These are phyloP conservation scores for Tenodera sinensis DNA, from an alignment of 2,888 invertebrate species.

Conservation along the genomic window DNA sequence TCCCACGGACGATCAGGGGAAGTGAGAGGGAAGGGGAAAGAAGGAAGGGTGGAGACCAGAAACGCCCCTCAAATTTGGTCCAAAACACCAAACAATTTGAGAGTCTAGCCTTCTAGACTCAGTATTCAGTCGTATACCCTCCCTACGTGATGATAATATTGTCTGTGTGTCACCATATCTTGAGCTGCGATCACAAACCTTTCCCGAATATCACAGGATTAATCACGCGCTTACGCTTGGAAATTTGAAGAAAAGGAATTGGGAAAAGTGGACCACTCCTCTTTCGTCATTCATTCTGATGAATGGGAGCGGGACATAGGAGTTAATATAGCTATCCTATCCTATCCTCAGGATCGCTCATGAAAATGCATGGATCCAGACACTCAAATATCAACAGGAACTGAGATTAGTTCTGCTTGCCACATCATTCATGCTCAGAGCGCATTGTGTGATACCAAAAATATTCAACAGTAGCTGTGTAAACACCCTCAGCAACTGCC, in stretches of 20 bases:
- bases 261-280: neutral
- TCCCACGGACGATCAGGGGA: neutral
- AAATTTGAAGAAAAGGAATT: neutral
- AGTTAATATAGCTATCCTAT: neutral
- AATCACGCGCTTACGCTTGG: neutral
- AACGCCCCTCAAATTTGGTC: conserved; percentile 27
- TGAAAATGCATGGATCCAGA: neutral
- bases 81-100: conserved; percentile 15
- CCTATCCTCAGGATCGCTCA: neutral
- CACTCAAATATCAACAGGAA: neutral
- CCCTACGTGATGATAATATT: conserved; percentile 12
- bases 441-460: neutral
- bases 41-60: conserved; percentile 25
- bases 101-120: neutral
- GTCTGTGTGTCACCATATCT: conserved; percentile 9
- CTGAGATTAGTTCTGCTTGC: neutral
- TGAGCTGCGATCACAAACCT: neutral
- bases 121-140: neutral
- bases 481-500: neutral
- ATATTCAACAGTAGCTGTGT: neutral
- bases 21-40: conserved; percentile 15
- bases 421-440: neutral
- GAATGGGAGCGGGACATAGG: neutral
- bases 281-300: neutral
- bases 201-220: conserved; percentile 7